These are phyloP conservation scores for Thunnus albacares DNA, from an alignment of 2,797 vertebrate genomes.

Conservation along the genomic window DNA sequence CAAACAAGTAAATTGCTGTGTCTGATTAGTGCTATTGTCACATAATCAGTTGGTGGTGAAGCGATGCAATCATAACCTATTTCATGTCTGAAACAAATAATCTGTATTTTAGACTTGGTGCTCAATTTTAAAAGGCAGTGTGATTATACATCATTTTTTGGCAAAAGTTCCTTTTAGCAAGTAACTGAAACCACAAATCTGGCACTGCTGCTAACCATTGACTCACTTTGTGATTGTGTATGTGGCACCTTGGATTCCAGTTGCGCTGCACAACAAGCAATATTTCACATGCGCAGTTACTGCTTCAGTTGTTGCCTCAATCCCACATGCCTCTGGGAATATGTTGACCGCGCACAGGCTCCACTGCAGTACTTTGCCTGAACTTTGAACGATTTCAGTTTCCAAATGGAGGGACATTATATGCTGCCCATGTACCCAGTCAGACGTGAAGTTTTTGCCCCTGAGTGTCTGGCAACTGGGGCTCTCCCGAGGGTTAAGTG, in stretches of 20 bases:
- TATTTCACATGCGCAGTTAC: conserved; percentile 32
- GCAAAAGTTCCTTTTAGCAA: conserved; percentile 3
- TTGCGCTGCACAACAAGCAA: conserved; percentile 29
- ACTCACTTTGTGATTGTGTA: conserved; percentile 18
- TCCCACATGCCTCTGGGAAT: conserved; percentile 47
- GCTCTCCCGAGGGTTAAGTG: conserved; percentile 70
- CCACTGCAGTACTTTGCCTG: conserved; percentile 49
- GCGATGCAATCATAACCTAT: conserved; percentile 41
- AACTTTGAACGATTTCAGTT: conserved; percentile 64
- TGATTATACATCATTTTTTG: conserved; percentile 28
- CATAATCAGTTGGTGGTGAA: conserved; percentile 19
- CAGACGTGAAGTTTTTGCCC: conserved; percentile 64
- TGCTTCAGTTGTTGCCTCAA: conserved; percentile 46
- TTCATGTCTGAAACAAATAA: conserved; percentile 38
- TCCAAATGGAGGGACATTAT: conserved; percentile 65
- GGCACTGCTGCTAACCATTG: neutral
- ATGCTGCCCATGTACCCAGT: conserved; percentile 57
- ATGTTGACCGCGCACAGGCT: conserved; percentile 46
- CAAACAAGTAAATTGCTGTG: conserved; percentile 8
- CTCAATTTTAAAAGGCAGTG: neutral
- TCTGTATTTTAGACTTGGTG: neutral
- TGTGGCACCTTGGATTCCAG: conserved; percentile 1
- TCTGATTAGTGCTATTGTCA: conserved; percentile 42
- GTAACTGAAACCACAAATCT: neutral
- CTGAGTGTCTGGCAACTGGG: conserved; percentile 41